Base-by-base conservation (phyloP, 2,113 vertebrate species). In the Uria lomvia region DNA sequence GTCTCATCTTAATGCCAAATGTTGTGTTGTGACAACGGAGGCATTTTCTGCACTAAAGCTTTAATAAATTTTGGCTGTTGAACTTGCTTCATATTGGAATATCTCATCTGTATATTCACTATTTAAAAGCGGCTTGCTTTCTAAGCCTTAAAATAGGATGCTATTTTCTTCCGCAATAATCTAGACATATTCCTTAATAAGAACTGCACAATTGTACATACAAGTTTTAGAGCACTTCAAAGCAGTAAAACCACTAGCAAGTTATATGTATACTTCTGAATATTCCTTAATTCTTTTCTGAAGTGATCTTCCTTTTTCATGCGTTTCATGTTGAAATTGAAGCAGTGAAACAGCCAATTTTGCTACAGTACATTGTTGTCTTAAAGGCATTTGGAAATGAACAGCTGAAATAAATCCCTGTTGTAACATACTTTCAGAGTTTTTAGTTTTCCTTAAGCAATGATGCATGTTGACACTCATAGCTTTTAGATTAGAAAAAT, bases 361-460 rank as follows among this genome's bases (percentile, higher is more conserved):
- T 92, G 53, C 60, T 89, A n/a, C 45, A 56, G 66, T 47, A 72
- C 84, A 11, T 91, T 58, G 70, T 68, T 91, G 67, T 89, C 66
- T 87, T 91, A 58, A 85, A 92, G 74, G 78, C 91, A 73, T 92
- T 94, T 95, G 63, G 81, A 95, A 82, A 40, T 22, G 27, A 89
- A 70, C 24, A 73, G 86, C 89, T 94, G 86, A 95, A 95, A 85
- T 92, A 92, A 92, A 92, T 92, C 76, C 52, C 53, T 85, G 47
- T 80, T 2, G 5, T 92, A 79, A 82, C 24, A 56, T 22, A 34
- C 40, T 70, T 85, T 15, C n/a, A 62, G 88, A 68, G 63, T 15
- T 91, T 92, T 87, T 70, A 3, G 3, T 90, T 92, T 93, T 93
- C 75, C 49, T 73, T 82, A 53, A 79, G 88, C 81, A 60, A 15